Conservation (phyloP, 2,113 vertebrate species). For the Glaucidium brasilianum region DNA sequence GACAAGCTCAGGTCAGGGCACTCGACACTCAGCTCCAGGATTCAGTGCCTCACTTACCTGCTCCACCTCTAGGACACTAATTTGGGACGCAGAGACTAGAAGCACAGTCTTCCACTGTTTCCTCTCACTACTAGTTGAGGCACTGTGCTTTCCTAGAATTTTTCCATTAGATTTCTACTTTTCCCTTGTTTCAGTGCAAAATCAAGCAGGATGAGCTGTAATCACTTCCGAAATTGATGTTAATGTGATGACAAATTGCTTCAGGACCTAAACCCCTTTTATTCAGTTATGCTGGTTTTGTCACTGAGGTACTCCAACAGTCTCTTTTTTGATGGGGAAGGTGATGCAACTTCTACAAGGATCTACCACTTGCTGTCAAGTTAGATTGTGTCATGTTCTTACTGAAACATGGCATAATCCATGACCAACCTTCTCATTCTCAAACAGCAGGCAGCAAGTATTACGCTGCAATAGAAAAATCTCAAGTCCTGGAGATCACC, state of each 20-base stretch:
- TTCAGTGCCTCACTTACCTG: accelerated
- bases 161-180: not conserved
- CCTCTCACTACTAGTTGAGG: not conserved
- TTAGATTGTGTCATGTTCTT: not conserved
- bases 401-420: not conserved
- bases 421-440: not conserved
- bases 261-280: not conserved
- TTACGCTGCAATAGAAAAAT: not conserved
- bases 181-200: not conserved
- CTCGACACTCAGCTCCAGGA: not conserved
- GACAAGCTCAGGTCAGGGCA: not conserved
- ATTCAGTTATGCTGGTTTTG: not conserved
- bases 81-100: not conserved
- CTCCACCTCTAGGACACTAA: not conserved
- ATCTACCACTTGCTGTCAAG: not conserved
- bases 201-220: not conserved
- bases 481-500: not conserved
- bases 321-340: not conserved
- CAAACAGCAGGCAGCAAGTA: not conserved
- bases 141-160: not conserved
- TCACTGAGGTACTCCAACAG: accelerated
- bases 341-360: not conserved
- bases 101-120: not conserved
- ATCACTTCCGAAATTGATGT: not conserved
- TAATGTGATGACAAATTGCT: not conserved